These are phyloP conservation scores for Oxygymnocypris stewartii DNA, from an alignment of 2,113 vertebrate species.

Conservation along the genomic window DNA sequence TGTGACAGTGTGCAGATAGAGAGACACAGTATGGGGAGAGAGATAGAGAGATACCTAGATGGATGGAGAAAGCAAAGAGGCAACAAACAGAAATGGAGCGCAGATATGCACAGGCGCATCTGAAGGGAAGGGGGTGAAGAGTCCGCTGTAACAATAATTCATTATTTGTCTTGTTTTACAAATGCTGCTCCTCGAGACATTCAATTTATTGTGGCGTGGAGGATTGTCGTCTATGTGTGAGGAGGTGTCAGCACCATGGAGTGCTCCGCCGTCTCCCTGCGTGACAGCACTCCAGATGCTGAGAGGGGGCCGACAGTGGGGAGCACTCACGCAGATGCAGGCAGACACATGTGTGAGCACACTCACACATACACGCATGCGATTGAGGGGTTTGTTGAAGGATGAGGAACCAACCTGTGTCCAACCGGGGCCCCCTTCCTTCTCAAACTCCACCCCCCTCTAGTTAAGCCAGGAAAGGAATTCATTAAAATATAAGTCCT, in stretches of 20 bases:
- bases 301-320: conserved; percentile 50
- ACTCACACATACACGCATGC: not conserved
- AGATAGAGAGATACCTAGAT: conserved; percentile 56
- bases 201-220: conserved; percentile 61
- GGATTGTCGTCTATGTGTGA: conserved; percentile 47
- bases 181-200: conserved; percentile 62
- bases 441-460: conserved; percentile 56
- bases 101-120: conserved; percentile 51
- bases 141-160: conserved; percentile 61
- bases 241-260: conserved; percentile 59
- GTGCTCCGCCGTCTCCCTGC: conserved; percentile 49
- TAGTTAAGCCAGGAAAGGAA: conserved; percentile 63
- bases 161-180: conserved; percentile 69
- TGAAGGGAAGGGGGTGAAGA: conserved; percentile 47
- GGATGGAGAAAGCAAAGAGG: conserved; percentile 43
- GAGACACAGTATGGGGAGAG: conserved; percentile 51
- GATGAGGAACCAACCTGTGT: conserved; percentile 38
- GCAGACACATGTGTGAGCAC: conserved; percentile 9
- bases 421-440: conserved; percentile 39
- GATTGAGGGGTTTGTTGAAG: conserved; percentile 6
- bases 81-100: conserved; percentile 51
- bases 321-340: conserved; percentile 19
- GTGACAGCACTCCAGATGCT: conserved; percentile 57
- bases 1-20: conserved; percentile 60
- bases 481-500: conserved; percentile 70